Conservation (phyloP, 2,113 vertebrate genomes). For the Nannobrachium achirus region DNA sequence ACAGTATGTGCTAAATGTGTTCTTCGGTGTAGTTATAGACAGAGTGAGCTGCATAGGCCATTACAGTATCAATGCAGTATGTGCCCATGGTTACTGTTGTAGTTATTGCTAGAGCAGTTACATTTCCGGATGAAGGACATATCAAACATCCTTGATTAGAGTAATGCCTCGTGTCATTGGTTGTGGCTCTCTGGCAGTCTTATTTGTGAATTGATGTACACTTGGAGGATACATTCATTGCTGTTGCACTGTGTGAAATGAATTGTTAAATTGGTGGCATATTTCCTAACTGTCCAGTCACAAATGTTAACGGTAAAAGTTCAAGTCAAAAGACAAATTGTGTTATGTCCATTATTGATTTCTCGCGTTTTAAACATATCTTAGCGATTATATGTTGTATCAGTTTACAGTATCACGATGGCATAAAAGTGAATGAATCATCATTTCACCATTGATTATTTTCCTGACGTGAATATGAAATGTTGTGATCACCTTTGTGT, state of each 20-base stretch:
- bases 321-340: no score
- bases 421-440: conserved; percentile 2
- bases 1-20: no score
- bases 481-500: neutral
- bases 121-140: neutral
- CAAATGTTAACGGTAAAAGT: no score
- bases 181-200: neutral
- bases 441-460: neutral
- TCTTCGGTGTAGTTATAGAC: no score
- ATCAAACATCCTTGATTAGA: neutral
- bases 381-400: no score
- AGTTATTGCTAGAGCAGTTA: neutral
- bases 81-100: neutral
- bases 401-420: no score
- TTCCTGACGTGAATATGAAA: neutral
- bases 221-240: neutral
- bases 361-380: no score
- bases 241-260: neutral
- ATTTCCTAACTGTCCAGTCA: no score
- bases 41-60: no score
- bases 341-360: no score
- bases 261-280: neutral
- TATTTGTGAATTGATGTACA: neutral
- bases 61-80: no score
- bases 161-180: neutral